phyloP scores from a whole-genome alignment of 2,113 vertebrate species.

The Castor canadensis region DNA sequence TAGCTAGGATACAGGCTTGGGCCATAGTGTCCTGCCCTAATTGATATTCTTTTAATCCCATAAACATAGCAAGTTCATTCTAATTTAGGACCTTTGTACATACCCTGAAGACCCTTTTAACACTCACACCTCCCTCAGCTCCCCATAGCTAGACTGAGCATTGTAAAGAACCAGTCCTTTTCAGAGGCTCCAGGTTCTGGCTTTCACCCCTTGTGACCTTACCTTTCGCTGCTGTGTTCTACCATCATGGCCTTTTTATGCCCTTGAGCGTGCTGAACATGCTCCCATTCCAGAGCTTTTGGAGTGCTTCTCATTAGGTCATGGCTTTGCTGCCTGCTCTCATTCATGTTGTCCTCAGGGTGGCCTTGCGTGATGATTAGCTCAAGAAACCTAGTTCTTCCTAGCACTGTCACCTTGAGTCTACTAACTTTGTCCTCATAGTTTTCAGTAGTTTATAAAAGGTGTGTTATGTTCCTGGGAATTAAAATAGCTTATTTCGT shows the following conservation, averaged over 20 bases:
- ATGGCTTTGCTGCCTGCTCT: background rate
- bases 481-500: no score
- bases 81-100: background rate
- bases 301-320: background rate
- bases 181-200: background rate
- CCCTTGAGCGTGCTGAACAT: background rate
- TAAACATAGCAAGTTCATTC: background rate
- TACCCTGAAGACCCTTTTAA: background rate
- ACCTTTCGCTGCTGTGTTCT: background rate
- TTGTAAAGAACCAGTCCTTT: background rate
- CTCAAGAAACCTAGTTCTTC: background rate
- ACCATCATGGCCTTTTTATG: background rate
- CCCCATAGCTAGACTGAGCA: background rate
- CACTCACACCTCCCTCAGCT: background rate
- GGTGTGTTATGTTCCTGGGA: no score
- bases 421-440: background rate
- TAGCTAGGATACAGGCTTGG: no score
- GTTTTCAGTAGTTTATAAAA: slow-evolving; percentile 36
- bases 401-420: background rate
- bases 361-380: background rate
- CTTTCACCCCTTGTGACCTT: background rate
- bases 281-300: background rate
- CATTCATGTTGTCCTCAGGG: background rate
- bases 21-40: no score
- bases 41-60: background rate